A percentile compares a stretch with the other conserved stretches of the same genome.
These are phyloP conservation scores for Pteromalus puparum DNA, from an alignment of 1,140 invertebrate species.

Conservation along the genomic window DNA sequence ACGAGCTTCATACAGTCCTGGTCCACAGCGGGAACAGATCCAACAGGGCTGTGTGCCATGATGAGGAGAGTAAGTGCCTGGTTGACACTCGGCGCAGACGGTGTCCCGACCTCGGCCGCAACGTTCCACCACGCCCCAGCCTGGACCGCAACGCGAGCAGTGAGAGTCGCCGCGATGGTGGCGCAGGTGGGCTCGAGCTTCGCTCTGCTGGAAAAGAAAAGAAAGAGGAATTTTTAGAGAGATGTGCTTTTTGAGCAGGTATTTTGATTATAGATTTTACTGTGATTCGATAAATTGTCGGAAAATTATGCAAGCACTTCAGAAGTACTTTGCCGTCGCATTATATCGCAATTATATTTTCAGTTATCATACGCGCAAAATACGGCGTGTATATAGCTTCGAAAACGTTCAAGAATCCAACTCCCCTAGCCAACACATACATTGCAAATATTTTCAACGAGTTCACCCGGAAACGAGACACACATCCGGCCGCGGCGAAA, in stretches of 20 bases:
- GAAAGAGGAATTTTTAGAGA: background rate
- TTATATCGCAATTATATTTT: no score
- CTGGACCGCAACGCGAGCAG: conserved; percentile 72
- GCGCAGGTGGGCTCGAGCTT: conserved; percentile 67
- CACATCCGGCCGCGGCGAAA: background rate
- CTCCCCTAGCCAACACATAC: no score
- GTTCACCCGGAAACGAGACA: background rate
- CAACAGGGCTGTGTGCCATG: conserved; percentile 72
- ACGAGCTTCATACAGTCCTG: conserved; percentile 74
- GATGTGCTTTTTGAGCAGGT: no score
- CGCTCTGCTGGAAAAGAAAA: conserved; percentile 58
- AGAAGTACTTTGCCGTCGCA: no score
- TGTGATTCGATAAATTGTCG: background rate
- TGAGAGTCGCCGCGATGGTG: conserved; percentile 67
- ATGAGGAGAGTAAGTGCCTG: conserved; percentile 73
- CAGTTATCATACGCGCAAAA: no score
- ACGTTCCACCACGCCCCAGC: conserved; percentile 72
- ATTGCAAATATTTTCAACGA: no score
- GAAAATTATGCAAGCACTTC: background rate
- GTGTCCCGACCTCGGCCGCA: conserved; percentile 70
- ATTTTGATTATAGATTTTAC: no score
- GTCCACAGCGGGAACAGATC: conserved; percentile 75
- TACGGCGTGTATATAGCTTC: no score
- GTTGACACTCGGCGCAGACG: conserved; percentile 69
- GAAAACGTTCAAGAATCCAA: no score